phyloP scores from a whole-genome alignment of 2,113 vertebrate species.

The Hyla sarda region DNA sequence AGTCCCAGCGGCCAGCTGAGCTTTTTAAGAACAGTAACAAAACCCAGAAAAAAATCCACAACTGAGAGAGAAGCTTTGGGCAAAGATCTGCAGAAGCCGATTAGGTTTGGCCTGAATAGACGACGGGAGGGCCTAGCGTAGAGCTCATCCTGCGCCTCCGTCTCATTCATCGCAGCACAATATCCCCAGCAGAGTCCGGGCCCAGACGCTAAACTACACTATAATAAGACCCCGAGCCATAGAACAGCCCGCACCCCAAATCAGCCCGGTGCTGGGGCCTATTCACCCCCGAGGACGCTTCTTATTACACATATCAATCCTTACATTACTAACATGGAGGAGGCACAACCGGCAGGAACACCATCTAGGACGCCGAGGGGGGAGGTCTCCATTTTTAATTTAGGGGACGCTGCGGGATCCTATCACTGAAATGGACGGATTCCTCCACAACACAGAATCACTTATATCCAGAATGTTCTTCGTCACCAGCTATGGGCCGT shows the following conservation, averaged over 20 bases:
- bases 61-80: slow-evolving; percentile 78
- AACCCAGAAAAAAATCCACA: slow-evolving; percentile 73
- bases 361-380: slow-evolving; percentile 61
- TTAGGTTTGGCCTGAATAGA: slow-evolving; percentile 83
- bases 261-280: slow-evolving; percentile 63
- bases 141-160: slow-evolving; percentile 77
- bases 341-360: slow-evolving; percentile 31
- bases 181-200: slow-evolving; percentile 83
- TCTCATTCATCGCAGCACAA: slow-evolving; percentile 82
- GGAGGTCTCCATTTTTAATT: slow-evolving; percentile 61
- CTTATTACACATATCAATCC: slow-evolving; percentile 69
- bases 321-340: slow-evolving; percentile 59
- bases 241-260: too few species aligned
- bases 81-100: slow-evolving; percentile 77
- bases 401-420: too few species aligned
- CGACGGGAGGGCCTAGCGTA: slow-evolving; percentile 74
- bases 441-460: too few species aligned
- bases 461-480: too few species aligned
- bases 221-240: slow-evolving; percentile 81
- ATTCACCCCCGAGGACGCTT: slow-evolving; percentile 68
- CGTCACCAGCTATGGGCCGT: too few species aligned
- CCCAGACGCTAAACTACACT: slow-evolving; percentile 82
- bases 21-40: slow-evolving; percentile 82
- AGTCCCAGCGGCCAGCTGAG: slow-evolving; percentile 80
- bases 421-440: too few species aligned